Evolutionary conservation across 64 coral and sea anemone species (phyloP).

Genomic region (Stichodactyla helianthus): DNA sequence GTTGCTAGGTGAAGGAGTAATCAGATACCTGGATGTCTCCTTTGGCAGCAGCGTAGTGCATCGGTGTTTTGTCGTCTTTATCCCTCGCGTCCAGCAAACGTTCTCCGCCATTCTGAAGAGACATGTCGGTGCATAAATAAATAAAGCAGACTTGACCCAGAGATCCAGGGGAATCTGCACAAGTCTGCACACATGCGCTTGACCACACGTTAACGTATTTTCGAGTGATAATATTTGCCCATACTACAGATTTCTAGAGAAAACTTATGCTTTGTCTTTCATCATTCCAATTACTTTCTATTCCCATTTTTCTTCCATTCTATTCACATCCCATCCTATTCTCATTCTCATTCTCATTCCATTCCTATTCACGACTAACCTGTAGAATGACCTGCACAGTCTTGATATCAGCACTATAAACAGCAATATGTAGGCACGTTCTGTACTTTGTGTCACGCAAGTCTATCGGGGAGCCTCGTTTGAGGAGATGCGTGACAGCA

Average conservation of each 20-base stretch:
- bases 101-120: slow-evolving; percentile 34
- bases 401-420: slow-evolving; percentile 64
- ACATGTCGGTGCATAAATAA: not conserved
- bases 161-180: no score
- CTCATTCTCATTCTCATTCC: no score
- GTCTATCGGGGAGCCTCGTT: slow-evolving; percentile 46
- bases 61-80: slow-evolving; percentile 64
- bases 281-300: no score
- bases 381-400: slow-evolving; percentile 63
- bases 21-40: slow-evolving; percentile 57
- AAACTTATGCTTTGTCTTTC: no score
- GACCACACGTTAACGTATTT: no score
- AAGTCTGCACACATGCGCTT: no score
- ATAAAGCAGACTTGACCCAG: not conserved
- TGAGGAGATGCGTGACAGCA: slow-evolving; percentile 50
- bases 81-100: slow-evolving; percentile 55
- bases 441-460: slow-evolving; percentile 45
- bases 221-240: no score
- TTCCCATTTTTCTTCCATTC: no score
- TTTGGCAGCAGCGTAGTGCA: slow-evolving; percentile 78
- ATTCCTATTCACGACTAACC: not conserved
- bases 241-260: no score
- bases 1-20: no score
- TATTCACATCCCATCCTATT: no score
- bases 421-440: slow-evolving; percentile 66